Evolutionary conservation across 2,797 vertebrate species (phyloP).

Genomic region (Pachyuromys duprasi): DNA sequence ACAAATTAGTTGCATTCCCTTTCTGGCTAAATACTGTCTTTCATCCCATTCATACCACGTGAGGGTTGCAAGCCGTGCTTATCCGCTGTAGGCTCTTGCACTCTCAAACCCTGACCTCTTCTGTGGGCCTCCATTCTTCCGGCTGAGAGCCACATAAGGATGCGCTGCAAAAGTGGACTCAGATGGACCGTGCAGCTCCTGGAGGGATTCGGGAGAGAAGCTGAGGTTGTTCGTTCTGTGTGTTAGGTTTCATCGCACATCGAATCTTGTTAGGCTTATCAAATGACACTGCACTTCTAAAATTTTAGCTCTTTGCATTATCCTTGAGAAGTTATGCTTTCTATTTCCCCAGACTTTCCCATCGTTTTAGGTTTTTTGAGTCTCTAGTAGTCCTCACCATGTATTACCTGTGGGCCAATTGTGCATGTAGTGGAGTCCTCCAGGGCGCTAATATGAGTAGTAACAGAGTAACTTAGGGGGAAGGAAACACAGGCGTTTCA

Average conservation of each 20-base stretch:
- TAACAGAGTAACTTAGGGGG: background rate
- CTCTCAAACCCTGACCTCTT: background rate
- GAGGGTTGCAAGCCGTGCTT: background rate
- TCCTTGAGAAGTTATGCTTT: background rate
- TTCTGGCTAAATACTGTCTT: background rate
- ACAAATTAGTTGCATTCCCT: background rate
- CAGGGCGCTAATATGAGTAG: background rate
- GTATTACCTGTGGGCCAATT: background rate
- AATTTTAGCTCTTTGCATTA: background rate
- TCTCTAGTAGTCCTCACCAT: background rate
- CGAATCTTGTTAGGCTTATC: background rate
- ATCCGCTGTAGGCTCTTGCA: background rate
- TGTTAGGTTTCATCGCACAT: background rate
- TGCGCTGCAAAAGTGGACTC: background rate
- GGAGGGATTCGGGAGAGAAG: rapidly evolving
- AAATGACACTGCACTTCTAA: background rate
- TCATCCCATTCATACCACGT: background rate
- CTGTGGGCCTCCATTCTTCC: background rate
- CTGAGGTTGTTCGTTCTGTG: background rate
- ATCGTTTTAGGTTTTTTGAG: background rate
- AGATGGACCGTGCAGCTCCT: background rate
- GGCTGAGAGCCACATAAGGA: background rate
- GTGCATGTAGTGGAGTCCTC: background rate
- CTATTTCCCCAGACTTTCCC: background rate
- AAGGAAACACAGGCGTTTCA: background rate